A percentile compares a stretch with the other conserved stretches of the same genome.
These are phyloP conservation scores for Micrastur ruficollis DNA, from an alignment of 2,797 vertebrate genomes.

Conservation along the genomic window DNA sequence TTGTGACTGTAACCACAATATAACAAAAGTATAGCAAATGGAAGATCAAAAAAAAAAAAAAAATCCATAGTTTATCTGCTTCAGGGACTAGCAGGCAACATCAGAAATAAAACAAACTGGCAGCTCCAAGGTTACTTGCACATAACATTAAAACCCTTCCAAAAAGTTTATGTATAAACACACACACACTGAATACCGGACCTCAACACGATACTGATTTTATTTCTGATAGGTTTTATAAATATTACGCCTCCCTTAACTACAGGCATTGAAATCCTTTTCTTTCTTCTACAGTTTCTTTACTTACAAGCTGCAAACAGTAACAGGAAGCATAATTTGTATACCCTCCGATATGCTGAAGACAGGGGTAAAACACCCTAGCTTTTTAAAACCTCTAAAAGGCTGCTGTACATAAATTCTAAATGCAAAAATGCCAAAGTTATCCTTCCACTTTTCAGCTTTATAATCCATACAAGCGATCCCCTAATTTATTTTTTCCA, in stretches of 20 bases:
- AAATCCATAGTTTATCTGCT: conserved; percentile 64
- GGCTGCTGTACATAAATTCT: rapidly evolving
- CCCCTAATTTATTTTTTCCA: neutral
- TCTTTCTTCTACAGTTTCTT: neutral
- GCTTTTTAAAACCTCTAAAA: neutral
- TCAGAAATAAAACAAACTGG: conserved; percentile 61
- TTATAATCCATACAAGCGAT: neutral
- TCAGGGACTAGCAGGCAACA: conserved; percentile 53
- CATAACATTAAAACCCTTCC: neutral
- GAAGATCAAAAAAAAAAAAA: conserved; percentile 62
- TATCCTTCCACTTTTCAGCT: neutral
- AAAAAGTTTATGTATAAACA: neutral
- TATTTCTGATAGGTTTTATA: neutral
- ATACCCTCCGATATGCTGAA: neutral
- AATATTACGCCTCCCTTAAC: neutral
- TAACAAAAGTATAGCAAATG: conserved; percentile 59
- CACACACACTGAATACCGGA: neutral
- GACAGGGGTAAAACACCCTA: neutral
- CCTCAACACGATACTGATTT: neutral
- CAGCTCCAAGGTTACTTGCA: conserved; percentile 19
- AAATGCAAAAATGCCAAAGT: neutral
- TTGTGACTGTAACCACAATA: conserved; percentile 52
- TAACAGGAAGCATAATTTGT: neutral
- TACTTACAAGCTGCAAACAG: neutral
- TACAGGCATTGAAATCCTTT: neutral